Evolutionary conservation across 2,113 vertebrate species (phyloP), one percentile per base, ranked within the genome.

Genomic region (Plectropomus leopardus): DNA sequence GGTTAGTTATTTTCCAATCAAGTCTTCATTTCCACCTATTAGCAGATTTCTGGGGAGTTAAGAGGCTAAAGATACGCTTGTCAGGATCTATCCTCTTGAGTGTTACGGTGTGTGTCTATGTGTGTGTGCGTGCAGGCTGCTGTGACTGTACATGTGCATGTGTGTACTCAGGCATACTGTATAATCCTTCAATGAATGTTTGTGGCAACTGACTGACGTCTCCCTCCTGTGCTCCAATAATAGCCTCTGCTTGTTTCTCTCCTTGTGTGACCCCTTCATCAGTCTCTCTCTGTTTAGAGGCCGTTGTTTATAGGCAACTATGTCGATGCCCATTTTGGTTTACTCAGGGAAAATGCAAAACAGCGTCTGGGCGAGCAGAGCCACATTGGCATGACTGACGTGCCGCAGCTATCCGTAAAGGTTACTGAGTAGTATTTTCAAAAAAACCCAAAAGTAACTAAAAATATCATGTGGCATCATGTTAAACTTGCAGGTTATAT

Each of bases 1-100:
- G 59, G 55, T 73, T 82, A 36, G 45, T 86, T 83, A 75, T 87
- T 83, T 87, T 86, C 78, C 72, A 86, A 90, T 91, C 88, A 89
- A 87, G 78, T 67, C 65, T 67, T 89, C 78, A 82, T 89, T 90
- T 88, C 87, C 78, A 87, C 76, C 71, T 61, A 87, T 90, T 90
- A 91, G 77, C 53, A 73, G 78, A 84, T 86, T 82, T 78, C 72
- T 83, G 63, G 66, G 68, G 73, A 76, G 88, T 83, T 84, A 87
- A 84, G 76, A 87, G 72, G 78, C 80, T 84, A 45, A 72, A 79
- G 87, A 84, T 53, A 92, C 78, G 91, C 81, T 88, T 92, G 91
- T 92, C 91, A 91, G 63, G 64, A 86, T 90, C 60, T 55, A 90
- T 93, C 76, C 86, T 72, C 78, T 55, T 87, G 90, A 93, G 85